These are phyloP conservation scores for Poliocrania exsul DNA, from an alignment of 2,797 vertebrate genomes.

Conservation along the genomic window DNA sequence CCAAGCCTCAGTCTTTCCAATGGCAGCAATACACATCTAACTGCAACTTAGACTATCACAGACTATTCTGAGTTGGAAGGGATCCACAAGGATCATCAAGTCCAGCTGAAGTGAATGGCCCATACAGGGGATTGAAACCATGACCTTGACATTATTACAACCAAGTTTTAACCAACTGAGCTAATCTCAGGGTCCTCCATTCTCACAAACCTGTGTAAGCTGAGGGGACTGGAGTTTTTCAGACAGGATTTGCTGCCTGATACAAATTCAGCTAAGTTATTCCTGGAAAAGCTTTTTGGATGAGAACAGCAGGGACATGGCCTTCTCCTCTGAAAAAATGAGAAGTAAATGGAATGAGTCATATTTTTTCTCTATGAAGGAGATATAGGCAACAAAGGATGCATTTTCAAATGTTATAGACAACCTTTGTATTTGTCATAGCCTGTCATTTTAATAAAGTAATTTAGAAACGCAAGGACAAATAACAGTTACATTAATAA, in stretches of 20 bases:
- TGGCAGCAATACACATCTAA: fast-evolving
- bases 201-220: background rate
- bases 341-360: background rate
- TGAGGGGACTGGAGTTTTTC: background rate
- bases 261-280: background rate
- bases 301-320: background rate
- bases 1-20: background rate
- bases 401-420: background rate
- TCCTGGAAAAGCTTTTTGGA: background rate
- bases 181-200: too few species aligned
- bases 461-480: background rate
- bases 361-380: background rate
- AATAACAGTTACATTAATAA: background rate
- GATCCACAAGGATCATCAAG: too few species aligned
- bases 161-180: too few species aligned
- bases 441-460: background rate
- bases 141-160: too few species aligned
- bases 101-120: too few species aligned
- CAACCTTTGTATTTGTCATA: background rate
- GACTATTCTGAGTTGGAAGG: too few species aligned
- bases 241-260: background rate
- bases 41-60: background rate
- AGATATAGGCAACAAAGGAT: background rate
- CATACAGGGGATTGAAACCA: too few species aligned
- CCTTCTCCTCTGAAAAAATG: background rate